Evolutionary conservation across 2,113 vertebrate genomes (phyloP).

Genomic region (Rhabdomys dilectus): DNA sequence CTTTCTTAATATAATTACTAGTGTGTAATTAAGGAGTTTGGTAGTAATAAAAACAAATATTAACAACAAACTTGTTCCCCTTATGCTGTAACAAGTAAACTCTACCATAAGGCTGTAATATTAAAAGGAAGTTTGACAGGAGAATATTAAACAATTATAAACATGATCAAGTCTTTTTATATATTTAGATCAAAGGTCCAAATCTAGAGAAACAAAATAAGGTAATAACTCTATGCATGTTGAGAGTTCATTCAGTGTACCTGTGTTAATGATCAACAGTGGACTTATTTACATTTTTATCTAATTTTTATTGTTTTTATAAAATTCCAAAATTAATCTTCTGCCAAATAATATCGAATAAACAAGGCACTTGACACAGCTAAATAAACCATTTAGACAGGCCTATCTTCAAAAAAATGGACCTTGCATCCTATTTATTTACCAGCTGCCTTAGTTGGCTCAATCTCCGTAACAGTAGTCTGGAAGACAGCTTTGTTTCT

Average conservation of each 20-base stretch:
- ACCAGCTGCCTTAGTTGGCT: not conserved
- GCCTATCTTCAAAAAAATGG: not conserved
- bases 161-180: not conserved
- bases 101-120: not conserved
- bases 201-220: not conserved
- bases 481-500: not conserved
- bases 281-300: not conserved
- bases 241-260: not conserved
- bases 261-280: not conserved
- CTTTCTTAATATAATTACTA: not conserved
- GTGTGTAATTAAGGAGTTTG: not conserved
- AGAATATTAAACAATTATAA: not conserved
- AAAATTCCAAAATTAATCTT: conserved; percentile 17
- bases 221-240: not conserved
- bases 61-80: not conserved
- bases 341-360: not conserved
- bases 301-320: not conserved
- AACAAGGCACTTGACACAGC: not conserved
- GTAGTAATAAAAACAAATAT: not conserved
- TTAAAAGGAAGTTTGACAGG: not conserved
- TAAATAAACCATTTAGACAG: not conserved
- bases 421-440: not conserved
- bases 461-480: not conserved
- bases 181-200: not conserved
- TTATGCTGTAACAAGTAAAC: not conserved